Conservation (phyloP, 2,113 vertebrate species). For the Meriones unguiculatus region DNA sequence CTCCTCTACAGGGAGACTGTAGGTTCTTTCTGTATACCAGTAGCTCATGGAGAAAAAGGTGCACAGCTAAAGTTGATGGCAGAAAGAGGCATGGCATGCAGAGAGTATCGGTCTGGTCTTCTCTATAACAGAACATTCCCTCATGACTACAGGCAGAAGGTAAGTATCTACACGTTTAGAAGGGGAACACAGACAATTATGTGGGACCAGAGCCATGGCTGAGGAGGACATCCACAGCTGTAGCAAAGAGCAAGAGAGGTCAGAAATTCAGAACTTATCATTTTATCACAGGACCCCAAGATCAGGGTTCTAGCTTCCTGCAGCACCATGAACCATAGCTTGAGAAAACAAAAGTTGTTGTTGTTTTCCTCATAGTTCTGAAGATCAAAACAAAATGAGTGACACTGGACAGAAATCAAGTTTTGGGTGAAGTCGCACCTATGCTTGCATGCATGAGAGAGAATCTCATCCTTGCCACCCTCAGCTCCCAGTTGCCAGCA, state of each 20-base stretch:
- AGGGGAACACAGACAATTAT: not conserved
- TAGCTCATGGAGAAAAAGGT: not conserved
- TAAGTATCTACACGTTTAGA: not conserved
- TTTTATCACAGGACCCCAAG: not conserved
- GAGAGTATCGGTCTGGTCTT: not conserved
- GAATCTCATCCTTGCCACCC: not conserved
- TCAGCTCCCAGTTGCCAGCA: not conserved
- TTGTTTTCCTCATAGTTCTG: not conserved
- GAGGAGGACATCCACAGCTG: not conserved
- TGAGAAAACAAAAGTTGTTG: not conserved
- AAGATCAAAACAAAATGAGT: not conserved
- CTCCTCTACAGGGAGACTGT: not conserved
- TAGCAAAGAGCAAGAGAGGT: not conserved
- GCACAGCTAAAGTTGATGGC: not conserved
- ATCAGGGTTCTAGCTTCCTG: not conserved
- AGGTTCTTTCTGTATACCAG: not conserved
- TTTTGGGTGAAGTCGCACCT: accelerated
- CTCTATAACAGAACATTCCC: not conserved
- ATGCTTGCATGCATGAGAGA: not conserved
- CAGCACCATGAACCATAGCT: not conserved
- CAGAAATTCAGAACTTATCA: not conserved
- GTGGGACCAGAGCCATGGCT: not conserved
- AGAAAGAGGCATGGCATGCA: not conserved
- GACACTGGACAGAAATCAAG: not conserved
- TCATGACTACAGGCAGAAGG: not conserved